Evolutionary conservation across 1,140 invertebrate species (phyloP), one percentile per base, ranked within the genome.

Genomic region (Drosophila sulfurigaster): DNA sequence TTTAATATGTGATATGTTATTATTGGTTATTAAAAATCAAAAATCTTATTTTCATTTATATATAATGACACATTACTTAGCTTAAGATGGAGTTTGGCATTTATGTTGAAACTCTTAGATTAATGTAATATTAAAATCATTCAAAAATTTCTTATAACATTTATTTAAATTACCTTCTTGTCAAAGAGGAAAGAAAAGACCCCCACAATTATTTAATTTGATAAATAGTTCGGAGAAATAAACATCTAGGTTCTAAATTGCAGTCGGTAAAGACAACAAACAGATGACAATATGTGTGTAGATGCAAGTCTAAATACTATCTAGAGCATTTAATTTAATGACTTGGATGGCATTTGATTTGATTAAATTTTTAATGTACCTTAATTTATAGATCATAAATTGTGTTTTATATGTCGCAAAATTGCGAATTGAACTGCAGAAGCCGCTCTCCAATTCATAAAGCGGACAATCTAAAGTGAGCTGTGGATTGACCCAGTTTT

Each of bases 401-500:
- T 28, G 16, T 20, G 20, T 49, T 32, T 60, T 20, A 41, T 10
- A 16, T 20, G 3, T 11, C n/a, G 16, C 15, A 35, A 20, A 58
- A 45, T 20, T 8, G 6, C 35, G 16, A 41, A 16, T 57, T 8
- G 16, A 41, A 16, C n/a, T 3, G 15, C 8, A 48, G n/a, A 48
- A 57, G 15, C 32, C 51, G 51, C 41, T 46, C 30, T 25, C 11
- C 48, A 15, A 62, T 16, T 32, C 28, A 25, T 15, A n/a, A 48
- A 49, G 41, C 13, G 32, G 32, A 65, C 52, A 54, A 41, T 54
- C 58, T 48, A 56, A 38, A 49, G 41, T 57, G 65, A 46, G 25
- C 67, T 67, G 38, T 45, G 28, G 8, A n/a, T n/a, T 74, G 71
- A 74, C 71, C 71, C 49, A 74, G 57, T 69, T 74, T 69, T 2